Conservation (phyloP, 2,113 vertebrate genomes). For the Caranx ignobilis region DNA sequence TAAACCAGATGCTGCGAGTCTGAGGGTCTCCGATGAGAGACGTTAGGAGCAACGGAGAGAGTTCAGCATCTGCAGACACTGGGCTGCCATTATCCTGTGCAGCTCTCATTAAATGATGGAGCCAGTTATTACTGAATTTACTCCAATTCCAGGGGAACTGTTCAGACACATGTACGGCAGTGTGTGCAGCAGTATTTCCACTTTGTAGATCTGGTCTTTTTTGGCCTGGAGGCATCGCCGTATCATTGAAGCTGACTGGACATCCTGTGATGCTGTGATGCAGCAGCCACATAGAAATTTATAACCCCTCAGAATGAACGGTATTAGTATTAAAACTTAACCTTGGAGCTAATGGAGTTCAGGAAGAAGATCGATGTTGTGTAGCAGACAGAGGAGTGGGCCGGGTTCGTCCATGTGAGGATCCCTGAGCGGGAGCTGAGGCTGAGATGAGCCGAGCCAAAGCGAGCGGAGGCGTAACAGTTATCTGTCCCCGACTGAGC, state of each 20-base stretch:
- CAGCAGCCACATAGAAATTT: background rate
- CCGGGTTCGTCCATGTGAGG: conserved; percentile 52
- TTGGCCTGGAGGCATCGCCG: background rate
- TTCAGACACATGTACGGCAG: background rate
- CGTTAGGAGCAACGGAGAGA: background rate
- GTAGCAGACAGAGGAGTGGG: conserved; percentile 69
- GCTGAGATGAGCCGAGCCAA: conserved; percentile 56
- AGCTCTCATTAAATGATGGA: background rate
- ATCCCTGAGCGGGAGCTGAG: conserved; percentile 64
- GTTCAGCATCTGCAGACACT: conserved; percentile 8
- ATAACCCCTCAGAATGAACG: conserved; percentile 7
- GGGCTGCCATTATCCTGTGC: conserved; percentile 1
- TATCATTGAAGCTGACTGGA: background rate
- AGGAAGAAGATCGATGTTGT: conserved; percentile 53
- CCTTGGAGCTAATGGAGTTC: conserved; percentile 45
- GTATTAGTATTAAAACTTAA: conserved; percentile 15
- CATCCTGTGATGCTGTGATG: conserved; percentile 8
- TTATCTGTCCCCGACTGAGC: conserved; percentile 63
- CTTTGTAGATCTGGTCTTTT: background rate
- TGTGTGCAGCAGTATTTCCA: background rate
- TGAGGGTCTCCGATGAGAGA: conserved; percentile 11
- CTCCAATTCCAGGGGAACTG: background rate
- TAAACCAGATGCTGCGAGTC: conserved; percentile 59
- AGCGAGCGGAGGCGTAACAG: conserved; percentile 58
- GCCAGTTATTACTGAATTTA: background rate